These are phyloP conservation scores for Drosophila quinaria DNA, from an alignment of 2,888 invertebrate species.

Conservation along the genomic window DNA sequence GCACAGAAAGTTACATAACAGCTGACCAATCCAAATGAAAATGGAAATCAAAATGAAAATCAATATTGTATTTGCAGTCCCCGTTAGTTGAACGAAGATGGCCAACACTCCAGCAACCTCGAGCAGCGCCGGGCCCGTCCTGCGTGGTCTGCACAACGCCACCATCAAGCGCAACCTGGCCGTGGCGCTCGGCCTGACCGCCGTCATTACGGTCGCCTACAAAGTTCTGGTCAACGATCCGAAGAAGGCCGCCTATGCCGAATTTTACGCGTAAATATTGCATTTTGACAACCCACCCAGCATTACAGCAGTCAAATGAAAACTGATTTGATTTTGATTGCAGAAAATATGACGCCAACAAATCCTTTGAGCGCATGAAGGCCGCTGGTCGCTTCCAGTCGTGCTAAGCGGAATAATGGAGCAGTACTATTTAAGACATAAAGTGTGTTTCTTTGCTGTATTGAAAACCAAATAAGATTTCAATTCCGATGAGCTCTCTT, in stretches of 20 bases:
- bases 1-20: constrained; percentile 68
- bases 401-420: constrained; percentile 70
- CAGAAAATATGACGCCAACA: constrained; percentile 85
- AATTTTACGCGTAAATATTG: constrained; percentile 90
- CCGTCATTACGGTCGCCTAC: constrained; percentile 84
- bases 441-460: constrained; percentile 59
- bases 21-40: constrained; percentile 34
- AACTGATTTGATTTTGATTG: constrained; percentile 25
- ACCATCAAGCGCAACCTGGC: constrained; percentile 88
- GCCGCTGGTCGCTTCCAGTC: constrained; percentile 85
- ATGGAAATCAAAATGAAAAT: constrained; percentile 39
- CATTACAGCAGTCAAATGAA: neutral
- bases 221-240: constrained; percentile 87
- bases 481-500: constrained; percentile 42
- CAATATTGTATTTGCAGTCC: constrained; percentile 27
- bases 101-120: constrained; percentile 82
- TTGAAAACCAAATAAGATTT: constrained; percentile 72
- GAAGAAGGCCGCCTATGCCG: constrained; percentile 88
- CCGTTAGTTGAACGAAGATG: constrained; percentile 65
- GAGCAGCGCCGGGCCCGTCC: constrained; percentile 87
- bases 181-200: constrained; percentile 85
- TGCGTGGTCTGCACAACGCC: constrained; percentile 89
- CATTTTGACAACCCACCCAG: neutral
- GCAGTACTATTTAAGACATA: constrained; percentile 60
- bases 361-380: constrained; percentile 85